Conservation (phyloP, 2,888 invertebrate genomes). For the Drosophila pegasa region DNA sequence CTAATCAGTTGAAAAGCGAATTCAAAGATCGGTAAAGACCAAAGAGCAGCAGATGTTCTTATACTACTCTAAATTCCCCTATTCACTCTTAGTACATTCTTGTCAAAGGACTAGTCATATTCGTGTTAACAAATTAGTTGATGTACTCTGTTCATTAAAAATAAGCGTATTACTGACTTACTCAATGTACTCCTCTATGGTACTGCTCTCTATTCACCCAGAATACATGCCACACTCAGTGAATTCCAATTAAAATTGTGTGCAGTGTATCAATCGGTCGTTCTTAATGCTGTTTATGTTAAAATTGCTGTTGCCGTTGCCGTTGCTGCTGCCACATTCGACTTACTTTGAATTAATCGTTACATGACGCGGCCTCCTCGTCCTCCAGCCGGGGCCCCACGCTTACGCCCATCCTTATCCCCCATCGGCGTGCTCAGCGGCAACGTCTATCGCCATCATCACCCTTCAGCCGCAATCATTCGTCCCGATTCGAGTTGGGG, state of each 20-base stretch:
- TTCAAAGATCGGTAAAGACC: no score
- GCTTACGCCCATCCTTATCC: not conserved
- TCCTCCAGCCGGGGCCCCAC: not conserved
- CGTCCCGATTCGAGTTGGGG: slow-evolving; percentile 20
- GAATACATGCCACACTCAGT: not conserved
- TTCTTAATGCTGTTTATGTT: not conserved
- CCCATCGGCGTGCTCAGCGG: slow-evolving; percentile 1
- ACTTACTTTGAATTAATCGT: slow-evolving; percentile 51
- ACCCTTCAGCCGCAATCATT: slow-evolving; percentile 38
- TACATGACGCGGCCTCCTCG: slow-evolving; percentile 48
- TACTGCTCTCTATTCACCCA: not conserved
- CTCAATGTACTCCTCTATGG: not conserved
- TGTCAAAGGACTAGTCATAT: no score
- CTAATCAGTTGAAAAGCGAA: no score
- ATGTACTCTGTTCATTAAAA: not conserved
- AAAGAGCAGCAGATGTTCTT: no score
- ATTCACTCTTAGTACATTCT: no score
- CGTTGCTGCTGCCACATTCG: slow-evolving; percentile 13
- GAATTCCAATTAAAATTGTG: not conserved
- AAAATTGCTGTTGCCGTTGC: slow-evolving; percentile 4
- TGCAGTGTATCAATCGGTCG: slow-evolving; percentile 13
- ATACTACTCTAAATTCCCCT: no score
- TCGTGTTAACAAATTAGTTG: no score
- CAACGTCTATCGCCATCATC: slow-evolving; percentile 19
- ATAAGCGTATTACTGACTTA: not conserved